A percentile compares a stretch with the other conserved stretches of the same genome.
Evolutionary conservation across 35 echinoderm and acorn worm genomes (phyloP).

Genomic region (Holothuria glaberrima): DNA sequence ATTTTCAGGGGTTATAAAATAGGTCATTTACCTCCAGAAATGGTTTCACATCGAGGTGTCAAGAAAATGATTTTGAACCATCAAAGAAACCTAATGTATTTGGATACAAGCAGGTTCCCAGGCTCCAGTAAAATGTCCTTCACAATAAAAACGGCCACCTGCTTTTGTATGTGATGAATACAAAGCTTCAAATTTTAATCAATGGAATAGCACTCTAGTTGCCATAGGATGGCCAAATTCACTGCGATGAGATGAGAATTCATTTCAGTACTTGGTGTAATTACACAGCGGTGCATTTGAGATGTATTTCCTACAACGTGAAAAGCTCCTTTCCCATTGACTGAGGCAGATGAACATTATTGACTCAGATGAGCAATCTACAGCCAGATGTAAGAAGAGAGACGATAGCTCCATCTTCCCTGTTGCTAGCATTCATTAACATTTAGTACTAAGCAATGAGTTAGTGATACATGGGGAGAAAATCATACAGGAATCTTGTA

Average conservation of each 20-base stretch:
- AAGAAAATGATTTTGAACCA: too few species aligned
- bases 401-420: background rate
- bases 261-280: background rate
- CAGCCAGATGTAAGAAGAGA: background rate
- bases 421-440: too few species aligned
- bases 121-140: too few species aligned
- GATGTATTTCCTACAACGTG: constrained; percentile 10
- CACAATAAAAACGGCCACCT: background rate
- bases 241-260: constrained; percentile 12
- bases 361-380: constrained; percentile 24
- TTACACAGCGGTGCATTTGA: background rate
- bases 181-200: constrained; percentile 17
- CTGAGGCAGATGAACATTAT: constrained; percentile 23
- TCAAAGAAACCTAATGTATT: too few species aligned
- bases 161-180: background rate
- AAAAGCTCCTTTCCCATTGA: background rate
- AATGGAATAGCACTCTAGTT: constrained; percentile 29
- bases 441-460: too few species aligned
- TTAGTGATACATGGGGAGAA: too few species aligned
- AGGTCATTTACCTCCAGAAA: too few species aligned
- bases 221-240: background rate
- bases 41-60: too few species aligned
- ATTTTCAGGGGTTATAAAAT: too few species aligned
- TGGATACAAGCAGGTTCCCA: too few species aligned
- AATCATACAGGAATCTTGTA: too few species aligned